phyloP scores from a whole-genome alignment of 2,888 invertebrate species.

The Zeuzera pyrina region DNA sequence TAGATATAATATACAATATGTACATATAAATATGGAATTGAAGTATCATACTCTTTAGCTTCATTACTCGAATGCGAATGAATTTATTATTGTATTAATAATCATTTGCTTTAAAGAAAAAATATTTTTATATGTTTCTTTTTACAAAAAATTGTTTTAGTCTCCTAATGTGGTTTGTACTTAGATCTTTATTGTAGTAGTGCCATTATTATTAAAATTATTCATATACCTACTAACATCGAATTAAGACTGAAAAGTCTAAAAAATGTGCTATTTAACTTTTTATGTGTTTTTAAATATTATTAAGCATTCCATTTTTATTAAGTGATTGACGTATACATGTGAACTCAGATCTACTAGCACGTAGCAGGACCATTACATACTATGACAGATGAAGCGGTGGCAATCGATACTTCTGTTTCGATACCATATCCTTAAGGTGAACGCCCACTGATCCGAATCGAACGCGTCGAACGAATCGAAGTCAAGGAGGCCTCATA shows the following conservation, averaged over 20 bases:
- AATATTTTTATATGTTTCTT: constrained; percentile 53
- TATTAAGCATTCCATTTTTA: too few species aligned
- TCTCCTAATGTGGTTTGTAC: constrained; percentile 49
- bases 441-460: too few species aligned
- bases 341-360: too few species aligned
- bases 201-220: constrained; percentile 50
- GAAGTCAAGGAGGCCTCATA: too few species aligned
- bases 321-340: too few species aligned
- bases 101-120: constrained; percentile 24
- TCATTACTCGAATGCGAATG: neutral
- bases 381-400: too few species aligned
- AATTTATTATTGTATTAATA: constrained; percentile 21
- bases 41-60: neutral
- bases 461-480: too few species aligned
- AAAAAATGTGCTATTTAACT: too few species aligned
- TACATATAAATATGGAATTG: neutral
- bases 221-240: constrained; percentile 45
- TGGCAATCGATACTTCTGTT: too few species aligned
- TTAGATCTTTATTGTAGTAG: constrained; percentile 38
- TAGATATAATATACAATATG: neutral
- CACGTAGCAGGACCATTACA: too few species aligned
- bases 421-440: too few species aligned
- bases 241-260: constrained; percentile 62
- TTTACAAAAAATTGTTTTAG: constrained; percentile 25
- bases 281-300: too few species aligned